Evolutionary conservation across 2,113 vertebrate genomes (phyloP), one percentile per base, ranked within the genome.

Genomic region (Lepus timidus): DNA sequence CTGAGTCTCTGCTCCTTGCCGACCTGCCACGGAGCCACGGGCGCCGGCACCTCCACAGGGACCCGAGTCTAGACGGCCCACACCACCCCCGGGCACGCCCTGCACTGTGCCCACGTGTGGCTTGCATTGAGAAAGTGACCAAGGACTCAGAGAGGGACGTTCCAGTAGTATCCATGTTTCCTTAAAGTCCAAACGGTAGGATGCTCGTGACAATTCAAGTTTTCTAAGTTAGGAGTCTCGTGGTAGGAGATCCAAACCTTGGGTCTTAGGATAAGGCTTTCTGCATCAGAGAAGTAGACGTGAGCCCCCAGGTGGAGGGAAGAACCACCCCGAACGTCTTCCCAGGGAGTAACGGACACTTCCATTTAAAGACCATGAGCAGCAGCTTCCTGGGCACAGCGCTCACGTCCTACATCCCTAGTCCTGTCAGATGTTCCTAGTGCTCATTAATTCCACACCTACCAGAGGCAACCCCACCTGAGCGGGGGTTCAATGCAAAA

Each of bases 401-500:
- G 22, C 64, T 71, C 93, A 64, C 3, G 0, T 64, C 78, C 33
- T 36, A 65, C 86, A 44, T 55, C 62, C 90, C 62, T 73, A 25
- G 33, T 93, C 87, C 92, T 87, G 55, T 89, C 85, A 58, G 70
- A 33, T 31, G 25, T 79, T 49, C 82, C 93, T 91, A 97, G 97
- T 95, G 97, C 96, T 96, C 75, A 67, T 88, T 65, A 73, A 64
- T 90, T 86, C 93, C 76, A 61, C 93, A 36, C 96, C 93, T 97
- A 75, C 96, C 96, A 97, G 95, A 98, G 96, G 95, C 97, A 97
- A 74, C 93, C 90, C 93, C 85, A 93, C 96, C 83, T 97, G 90
- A 97, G 96, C 90, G 95, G 67, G 95, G 94, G 90, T 96, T 96
- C 97, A 98, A 91, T 98, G 97, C 97, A 97, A 96, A 97, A 97